Conservation (phyloP, 1,140 invertebrate genomes). For the Streblospio benedicti region DNA sequence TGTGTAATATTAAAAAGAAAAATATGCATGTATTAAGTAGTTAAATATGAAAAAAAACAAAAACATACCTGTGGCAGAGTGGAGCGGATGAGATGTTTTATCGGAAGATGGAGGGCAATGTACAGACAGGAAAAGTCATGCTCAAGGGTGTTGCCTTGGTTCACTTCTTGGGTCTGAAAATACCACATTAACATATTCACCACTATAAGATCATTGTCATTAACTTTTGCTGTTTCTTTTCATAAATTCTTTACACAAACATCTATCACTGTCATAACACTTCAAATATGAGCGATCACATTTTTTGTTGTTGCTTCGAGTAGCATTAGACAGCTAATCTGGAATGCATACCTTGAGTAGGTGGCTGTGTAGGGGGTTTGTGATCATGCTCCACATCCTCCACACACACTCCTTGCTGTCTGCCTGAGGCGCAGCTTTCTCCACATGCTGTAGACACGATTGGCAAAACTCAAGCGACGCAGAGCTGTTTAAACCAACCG, state of each 20-base stretch:
- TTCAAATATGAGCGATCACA: no score
- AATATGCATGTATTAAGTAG: no score
- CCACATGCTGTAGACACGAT: conserved; percentile 28
- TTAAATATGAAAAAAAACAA: no score
- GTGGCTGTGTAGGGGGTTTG: conserved; percentile 25
- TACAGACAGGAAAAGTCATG: conserved; percentile 39
- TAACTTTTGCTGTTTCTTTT: no score
- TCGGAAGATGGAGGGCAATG: conserved; percentile 30
- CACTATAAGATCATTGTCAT: no score
- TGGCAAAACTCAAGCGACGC: conserved; percentile 32
- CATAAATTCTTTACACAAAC: no score
- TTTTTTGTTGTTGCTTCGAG: no score
- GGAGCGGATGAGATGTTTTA: conserved; percentile 24
- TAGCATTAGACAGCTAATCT: no score
- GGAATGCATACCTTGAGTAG: conserved; percentile 31
- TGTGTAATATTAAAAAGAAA: no score
- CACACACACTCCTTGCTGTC: conserved; percentile 27
- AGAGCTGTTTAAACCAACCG: conserved; percentile 24
- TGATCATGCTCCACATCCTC: conserved; percentile 33
- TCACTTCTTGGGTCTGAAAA: conserved; percentile 39
- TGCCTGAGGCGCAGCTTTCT: conserved; percentile 18
- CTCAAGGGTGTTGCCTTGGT: conserved; percentile 41
- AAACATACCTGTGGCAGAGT: conserved; percentile 29
- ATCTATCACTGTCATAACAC: no score
- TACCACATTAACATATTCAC: no score